Conservation (phyloP, 1,140 invertebrate genomes). For the Schmidtea mediterranea region DNA sequence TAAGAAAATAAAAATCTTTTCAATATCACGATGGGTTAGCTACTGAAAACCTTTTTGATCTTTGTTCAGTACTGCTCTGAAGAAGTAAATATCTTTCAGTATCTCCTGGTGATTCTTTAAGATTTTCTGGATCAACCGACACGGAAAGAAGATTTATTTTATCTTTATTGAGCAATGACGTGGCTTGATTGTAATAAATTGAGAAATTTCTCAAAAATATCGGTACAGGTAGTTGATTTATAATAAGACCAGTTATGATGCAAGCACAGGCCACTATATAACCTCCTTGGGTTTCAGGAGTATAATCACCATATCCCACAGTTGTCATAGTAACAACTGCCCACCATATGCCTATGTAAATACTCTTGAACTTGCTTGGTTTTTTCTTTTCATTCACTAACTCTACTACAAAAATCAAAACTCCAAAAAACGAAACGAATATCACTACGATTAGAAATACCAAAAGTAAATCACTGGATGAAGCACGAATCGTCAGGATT, state of each 20-base stretch:
- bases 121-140: no score
- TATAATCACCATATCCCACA: constrained; percentile 86
- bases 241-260: constrained; percentile 75
- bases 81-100: no score
- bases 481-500: constrained; percentile 18
- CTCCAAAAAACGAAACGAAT: constrained; percentile 83
- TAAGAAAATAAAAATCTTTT: no score
- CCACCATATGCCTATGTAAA: constrained; percentile 32
- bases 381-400: constrained; percentile 22
- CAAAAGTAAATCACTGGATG: constrained; percentile 29
- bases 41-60: no score
- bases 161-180: background rate
- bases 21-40: no score
- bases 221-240: constrained; percentile 55
- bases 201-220: constrained; percentile 95
- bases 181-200: background rate
- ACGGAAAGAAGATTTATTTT: no score
- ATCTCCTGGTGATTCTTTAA: no score
- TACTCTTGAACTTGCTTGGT: background rate
- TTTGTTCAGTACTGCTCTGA: no score
- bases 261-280: constrained; percentile 92
- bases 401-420: constrained; percentile 84
- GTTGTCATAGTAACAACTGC: constrained; percentile 87
- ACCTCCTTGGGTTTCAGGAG: constrained; percentile 84
- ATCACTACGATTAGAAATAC: constrained; percentile 80